phyloP scores from a whole-genome alignment of 2,797 vertebrate species.

The Picus viridis region DNA sequence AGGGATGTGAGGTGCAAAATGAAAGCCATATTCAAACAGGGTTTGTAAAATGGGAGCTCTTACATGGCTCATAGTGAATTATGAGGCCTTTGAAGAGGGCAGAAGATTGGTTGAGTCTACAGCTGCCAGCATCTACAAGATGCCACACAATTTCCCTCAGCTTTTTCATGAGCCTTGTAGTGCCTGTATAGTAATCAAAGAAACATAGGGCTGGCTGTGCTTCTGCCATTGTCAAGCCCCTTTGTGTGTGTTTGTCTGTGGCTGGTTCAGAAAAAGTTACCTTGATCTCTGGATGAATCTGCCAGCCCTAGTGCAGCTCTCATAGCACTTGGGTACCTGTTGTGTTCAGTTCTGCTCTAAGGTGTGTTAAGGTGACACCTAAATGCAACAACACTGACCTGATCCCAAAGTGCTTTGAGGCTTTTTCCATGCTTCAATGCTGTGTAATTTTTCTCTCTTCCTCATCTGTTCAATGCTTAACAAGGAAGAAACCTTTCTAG shows the following conservation, averaged over 20 bases:
- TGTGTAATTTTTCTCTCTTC: background rate
- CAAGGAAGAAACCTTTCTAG: background rate
- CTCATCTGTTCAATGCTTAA: background rate
- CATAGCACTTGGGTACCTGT: background rate
- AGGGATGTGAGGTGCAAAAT: background rate
- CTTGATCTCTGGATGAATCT: background rate
- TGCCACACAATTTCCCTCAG: background rate
- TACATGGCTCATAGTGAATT: background rate
- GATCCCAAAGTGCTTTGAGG: background rate
- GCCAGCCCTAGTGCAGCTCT: background rate
- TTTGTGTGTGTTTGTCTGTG: fast-evolving
- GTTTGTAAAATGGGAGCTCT: background rate
- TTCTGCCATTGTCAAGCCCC: background rate
- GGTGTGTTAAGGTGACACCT: background rate
- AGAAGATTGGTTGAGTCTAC: background rate
- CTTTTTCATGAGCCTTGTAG: background rate
- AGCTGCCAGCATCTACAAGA: background rate
- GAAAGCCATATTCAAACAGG: background rate
- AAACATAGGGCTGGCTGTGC: background rate
- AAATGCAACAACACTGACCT: background rate
- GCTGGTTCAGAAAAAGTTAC: background rate
- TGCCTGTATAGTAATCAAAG: background rate
- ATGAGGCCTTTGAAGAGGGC: background rate
- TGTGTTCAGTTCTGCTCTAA: background rate
- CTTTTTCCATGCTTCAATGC: background rate